Evolutionary conservation across 2,113 vertebrate species (phyloP), one percentile per base, ranked within the genome.

Genomic region (Etheostoma cragini): DNA sequence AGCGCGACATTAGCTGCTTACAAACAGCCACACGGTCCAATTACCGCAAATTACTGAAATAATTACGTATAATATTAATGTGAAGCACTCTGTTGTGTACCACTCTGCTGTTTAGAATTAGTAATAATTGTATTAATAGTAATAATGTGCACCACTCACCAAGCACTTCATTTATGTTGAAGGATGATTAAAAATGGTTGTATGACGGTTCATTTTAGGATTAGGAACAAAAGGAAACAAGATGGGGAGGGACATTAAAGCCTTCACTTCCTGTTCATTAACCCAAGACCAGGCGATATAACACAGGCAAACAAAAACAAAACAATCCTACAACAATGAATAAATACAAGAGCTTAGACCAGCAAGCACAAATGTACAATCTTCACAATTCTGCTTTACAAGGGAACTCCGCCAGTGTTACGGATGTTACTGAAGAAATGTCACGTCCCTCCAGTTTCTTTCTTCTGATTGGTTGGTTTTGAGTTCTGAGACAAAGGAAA

Each of bases 311-410:
- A 53, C 58, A 76, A 53, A 6, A 76, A 84, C 12, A 35, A 6
- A 35, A 35, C 33, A 82, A 71, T 64, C 24, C 22, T 14, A 83
- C 66, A 74, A 61, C 46, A 87, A 89, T 86, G 80, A 90, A 93
- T 89, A 90, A 92, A 86, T 78, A 58, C 82, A 78, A 82, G 11
- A 82, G 24, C 72, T 87, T 66, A 52, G 61, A 90, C 78, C 85
- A 83, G 83, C 78, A 85, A 83, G 85, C 82, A 85, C 84, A 76
- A 70, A 82, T 76, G 71, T 84, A 92, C 87, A 88, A 81, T 85
- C 82, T 19, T 88, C 77, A 82, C 42, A 57, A 72, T 71, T 78
- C 78, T 78, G 69, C 56, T 11, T 89, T 84, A 88, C 88, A 81
- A 76, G 81, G 74, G 42, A 76, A 74, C 26, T 85, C 65, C 21